Evolutionary conservation across 2,888 invertebrate genomes (phyloP), one percentile per base, ranked within the genome.

Genomic region (Lycia hirtaria): DNA sequence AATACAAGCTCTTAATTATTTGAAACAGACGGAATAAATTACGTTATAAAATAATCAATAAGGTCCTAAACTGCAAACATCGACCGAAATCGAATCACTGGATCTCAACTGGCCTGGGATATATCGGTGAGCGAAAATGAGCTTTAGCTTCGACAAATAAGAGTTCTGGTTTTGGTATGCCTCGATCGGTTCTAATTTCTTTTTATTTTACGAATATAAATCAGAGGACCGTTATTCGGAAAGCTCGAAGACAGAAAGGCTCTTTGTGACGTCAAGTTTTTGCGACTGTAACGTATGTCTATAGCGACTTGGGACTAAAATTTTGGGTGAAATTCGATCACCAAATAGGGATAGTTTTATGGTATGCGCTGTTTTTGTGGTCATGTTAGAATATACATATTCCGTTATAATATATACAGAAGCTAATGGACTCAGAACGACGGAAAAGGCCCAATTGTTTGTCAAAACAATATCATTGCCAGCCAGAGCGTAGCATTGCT

Each of bases 251-350:
- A 66, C 72, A 69, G 73, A 70, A 75, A 71, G 71, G 72, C 65
- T 71, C 76, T 76, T 78, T 76, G 75, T 78, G 77, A 73, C 68
- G 75, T 78, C 72, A 68, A 74, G 74, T 83, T 83, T 84, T 84
- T 83, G 78, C 72, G 58, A 58, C 65, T 68, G 61, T 75, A 75
- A 74, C 72, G 68, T 71, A 70, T 72, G 67, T 66, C 66, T 72
- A 68, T 68, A 63, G 65, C 56, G 57, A 65, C 61, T 32, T 54
- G 56, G 14, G 63, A 41, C 49, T 45, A 44, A 49, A 40, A 40
- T 52, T 33, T 38, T 51, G 52, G 37, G 30, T 56, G 49, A 60
- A 38, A 54, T 64, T 58, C 49, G 53, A 26, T 44, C 28, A 9
- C 62, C 61, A 37, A 61, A 51, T 56, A 56, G n/a, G 59, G 64